phyloP scores from a whole-genome alignment of 2,888 invertebrate genomes.

The Caenorhabditis becei region DNA sequence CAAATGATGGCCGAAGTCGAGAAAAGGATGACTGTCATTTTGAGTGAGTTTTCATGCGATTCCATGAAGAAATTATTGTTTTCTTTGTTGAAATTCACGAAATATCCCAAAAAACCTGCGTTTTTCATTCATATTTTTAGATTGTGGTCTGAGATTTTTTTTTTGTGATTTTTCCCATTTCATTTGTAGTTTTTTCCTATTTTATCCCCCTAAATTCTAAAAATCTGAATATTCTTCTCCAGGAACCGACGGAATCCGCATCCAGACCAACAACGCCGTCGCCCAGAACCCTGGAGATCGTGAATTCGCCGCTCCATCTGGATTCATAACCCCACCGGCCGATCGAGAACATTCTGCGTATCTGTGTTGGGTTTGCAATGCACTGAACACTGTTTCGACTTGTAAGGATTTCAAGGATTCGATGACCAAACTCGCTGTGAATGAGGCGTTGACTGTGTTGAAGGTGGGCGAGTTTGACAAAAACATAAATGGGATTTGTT shows the following conservation, averaged over 20 bases:
- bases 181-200: too few relatives aligned
- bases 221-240: slow-evolving; percentile 1
- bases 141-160: too few relatives aligned
- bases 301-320: not conserved
- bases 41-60: slow-evolving; percentile 17
- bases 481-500: too few relatives aligned
- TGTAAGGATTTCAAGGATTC: slow-evolving; percentile 5
- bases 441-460: slow-evolving; percentile 47
- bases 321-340: slow-evolving; percentile 17
- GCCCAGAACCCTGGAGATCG: not conserved
- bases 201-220: too few relatives aligned
- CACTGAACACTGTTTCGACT: slow-evolving; percentile 14
- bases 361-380: slow-evolving; percentile 49
- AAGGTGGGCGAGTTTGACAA: too few relatives aligned
- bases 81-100: too few relatives aligned
- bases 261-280: slow-evolving; percentile 8
- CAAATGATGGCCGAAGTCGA: slow-evolving; percentile 21
- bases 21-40: not conserved
- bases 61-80: too few relatives aligned
- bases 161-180: too few relatives aligned
- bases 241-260: not conserved
- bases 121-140: too few relatives aligned
- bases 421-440: slow-evolving; percentile 25
- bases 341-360: slow-evolving; percentile 53
- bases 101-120: too few relatives aligned